Base-by-base conservation (phyloP, 2,888 invertebrate genomes). In the Stenurella melanura region DNA sequence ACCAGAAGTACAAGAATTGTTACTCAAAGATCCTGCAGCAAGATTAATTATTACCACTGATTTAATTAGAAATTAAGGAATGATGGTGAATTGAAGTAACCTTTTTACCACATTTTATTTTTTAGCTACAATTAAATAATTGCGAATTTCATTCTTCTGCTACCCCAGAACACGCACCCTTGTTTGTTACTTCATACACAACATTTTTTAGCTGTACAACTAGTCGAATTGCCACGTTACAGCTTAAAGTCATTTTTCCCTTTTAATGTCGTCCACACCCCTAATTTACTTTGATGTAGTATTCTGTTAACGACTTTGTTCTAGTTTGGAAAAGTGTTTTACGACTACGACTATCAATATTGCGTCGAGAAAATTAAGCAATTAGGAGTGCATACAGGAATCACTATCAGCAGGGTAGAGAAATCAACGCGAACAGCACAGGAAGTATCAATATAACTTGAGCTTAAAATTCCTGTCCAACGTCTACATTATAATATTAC, bases 251-350 rank as follows among this genome's bases (percentile, higher is more conserved):
- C n/a, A 50, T 50, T 50, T 42, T 42, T 42, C 15, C 42, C 12
- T 42, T 42, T 42, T 50, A n/a, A 50, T 50, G 50, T 50, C 50
- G n/a, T n/a, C n/a, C 50, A n/a, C 50, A 50, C 50, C 50, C 50
- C 4, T 50, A 1, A 15, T 42, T 42, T 50, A 50, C 50, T 50
- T 50, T 50, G 50, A 50, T 50, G n/a, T 50, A 50, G 50, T 50
- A 50, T 50, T 50, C 50, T 50, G 50, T 50, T 50, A 50, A 50
- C 50, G 50, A 50, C 50, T 50, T 50, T 50, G 50, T 50, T 50
- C 50, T 17, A 50, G 50, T 50, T 50, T 50, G 50, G 50, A 50
- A 42, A 42, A 42, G 50, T 50, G 50, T 50, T 50, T 50, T 50
- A 50, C n/a, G 50, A 50, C 50, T 17, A 0, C 15, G 50, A n/a